Evolutionary conservation across 2,888 invertebrate genomes (phyloP).

Genomic region (Halocaridina rubra): DNA sequence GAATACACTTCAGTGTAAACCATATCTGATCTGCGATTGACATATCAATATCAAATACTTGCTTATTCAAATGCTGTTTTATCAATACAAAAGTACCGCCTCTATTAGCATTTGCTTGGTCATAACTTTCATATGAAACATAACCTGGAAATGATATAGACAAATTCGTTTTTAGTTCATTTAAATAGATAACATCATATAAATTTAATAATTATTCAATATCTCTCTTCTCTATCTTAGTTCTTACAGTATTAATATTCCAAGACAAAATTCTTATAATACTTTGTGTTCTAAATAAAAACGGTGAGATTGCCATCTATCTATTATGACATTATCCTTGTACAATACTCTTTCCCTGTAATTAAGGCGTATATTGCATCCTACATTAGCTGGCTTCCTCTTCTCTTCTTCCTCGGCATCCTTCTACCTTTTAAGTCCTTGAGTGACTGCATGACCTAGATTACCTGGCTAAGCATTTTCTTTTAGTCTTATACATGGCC

Average conservation of each 20-base stretch:
- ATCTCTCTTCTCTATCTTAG: background rate
- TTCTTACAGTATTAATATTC: slow-evolving; percentile 7
- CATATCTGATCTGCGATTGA: slow-evolving; percentile 12
- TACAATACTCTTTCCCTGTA: background rate
- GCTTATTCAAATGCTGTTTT: background rate
- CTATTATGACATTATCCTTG: background rate
- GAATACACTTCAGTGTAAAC: background rate
- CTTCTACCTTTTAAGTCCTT: background rate
- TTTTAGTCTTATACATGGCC: no score
- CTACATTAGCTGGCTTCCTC: background rate
- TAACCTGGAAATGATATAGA: background rate
- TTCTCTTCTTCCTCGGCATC: background rate
- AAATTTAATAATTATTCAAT: no score
- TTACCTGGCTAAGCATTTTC: no score
- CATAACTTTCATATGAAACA: background rate
- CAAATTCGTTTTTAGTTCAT: slow-evolving; percentile 1
- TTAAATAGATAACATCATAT: no score
- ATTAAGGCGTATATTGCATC: background rate
- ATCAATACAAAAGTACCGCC: background rate
- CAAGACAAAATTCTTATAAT: background rate
- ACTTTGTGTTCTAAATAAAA: background rate
- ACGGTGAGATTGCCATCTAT: background rate
- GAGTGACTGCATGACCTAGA: no score
- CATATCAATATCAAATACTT: slow-evolving; percentile 4
- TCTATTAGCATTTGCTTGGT: background rate